phyloP scores from a whole-genome alignment of 2,113 vertebrate species.

The Vulpes vulpes region DNA sequence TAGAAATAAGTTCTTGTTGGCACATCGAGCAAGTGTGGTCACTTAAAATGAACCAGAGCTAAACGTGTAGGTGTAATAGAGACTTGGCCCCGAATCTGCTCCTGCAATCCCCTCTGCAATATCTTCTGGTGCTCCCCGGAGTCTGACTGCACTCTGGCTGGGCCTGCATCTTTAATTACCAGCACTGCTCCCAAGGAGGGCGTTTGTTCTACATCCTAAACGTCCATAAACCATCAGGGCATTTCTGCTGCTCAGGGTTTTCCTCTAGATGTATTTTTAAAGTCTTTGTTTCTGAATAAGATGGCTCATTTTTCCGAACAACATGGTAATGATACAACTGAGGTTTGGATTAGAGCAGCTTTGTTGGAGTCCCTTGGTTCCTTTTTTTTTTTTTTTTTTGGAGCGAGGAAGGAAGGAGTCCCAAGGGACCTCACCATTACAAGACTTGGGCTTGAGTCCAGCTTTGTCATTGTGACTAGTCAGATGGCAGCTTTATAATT shows the following conservation, averaged over 20 bases:
- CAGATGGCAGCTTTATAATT: background rate
- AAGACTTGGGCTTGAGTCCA: background rate
- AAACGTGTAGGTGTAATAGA: background rate
- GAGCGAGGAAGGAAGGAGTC: background rate
- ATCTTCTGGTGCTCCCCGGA: too few relatives aligned
- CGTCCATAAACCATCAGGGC: background rate
- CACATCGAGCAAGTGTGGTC: background rate
- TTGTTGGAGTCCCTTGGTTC: background rate
- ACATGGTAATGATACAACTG: background rate
- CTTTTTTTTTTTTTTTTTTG: background rate
- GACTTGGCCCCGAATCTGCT: background rate
- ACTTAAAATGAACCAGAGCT: background rate
- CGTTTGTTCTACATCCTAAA: background rate
- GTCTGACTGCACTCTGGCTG: too few relatives aligned
- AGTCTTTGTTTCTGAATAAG: background rate
- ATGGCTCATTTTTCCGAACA: background rate
- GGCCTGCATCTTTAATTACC: background rate
- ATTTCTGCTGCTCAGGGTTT: background rate
- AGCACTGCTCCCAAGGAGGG: background rate
- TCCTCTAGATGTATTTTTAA: background rate
- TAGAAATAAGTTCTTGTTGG: background rate
- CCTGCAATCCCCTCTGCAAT: background rate
- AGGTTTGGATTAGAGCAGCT: background rate
- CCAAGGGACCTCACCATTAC: background rate
- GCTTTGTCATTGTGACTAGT: background rate